These are phyloP conservation scores for Pilophorus perplexus DNA, from an alignment of 2,888 invertebrate genomes.

Conservation along the genomic window DNA sequence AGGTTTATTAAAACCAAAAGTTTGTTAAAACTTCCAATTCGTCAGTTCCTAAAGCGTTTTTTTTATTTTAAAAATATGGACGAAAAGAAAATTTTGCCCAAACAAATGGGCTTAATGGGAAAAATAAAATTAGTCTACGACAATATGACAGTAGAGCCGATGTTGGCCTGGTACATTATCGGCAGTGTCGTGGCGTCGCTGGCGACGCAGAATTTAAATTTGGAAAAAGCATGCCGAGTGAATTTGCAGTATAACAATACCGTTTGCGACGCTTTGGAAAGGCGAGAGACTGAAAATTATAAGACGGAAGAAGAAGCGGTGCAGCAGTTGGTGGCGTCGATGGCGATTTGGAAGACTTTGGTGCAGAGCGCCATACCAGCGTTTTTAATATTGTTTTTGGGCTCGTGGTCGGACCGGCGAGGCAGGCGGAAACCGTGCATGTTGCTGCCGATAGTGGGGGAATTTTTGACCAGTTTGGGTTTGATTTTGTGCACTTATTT, in stretches of 20 bases:
- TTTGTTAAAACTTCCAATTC: too few species aligned
- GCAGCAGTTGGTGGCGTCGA: conserved; percentile 72
- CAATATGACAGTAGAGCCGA: conserved; percentile 72
- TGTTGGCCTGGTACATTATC: conserved; percentile 70
- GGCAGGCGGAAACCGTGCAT: conserved; percentile 77
- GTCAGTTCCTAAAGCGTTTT: too few species aligned
- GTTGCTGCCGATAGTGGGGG: conserved; percentile 76
- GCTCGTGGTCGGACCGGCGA: conserved; percentile 62
- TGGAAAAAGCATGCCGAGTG: conserved; percentile 83
- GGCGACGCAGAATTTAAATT: conserved; percentile 79
- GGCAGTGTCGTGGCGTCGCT: conserved; percentile 65
- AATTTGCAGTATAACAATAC: conserved; percentile 70
- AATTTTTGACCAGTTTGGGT: conserved; percentile 74
- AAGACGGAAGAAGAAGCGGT: conserved; percentile 64
- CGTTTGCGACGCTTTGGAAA: conserved; percentile 73
- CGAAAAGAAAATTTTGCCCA: conserved; percentile 11
- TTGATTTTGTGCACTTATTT: conserved; percentile 75
- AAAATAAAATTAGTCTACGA: conserved; percentile 49
- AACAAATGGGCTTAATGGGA: conserved; percentile 3
- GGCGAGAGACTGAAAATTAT: conserved; percentile 67
- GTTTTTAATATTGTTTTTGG: conserved; percentile 74
- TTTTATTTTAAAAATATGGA: neutral
- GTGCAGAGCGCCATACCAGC: conserved; percentile 81
- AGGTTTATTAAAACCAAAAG: too few species aligned
- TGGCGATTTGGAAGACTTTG: conserved; percentile 83